Evolutionary conservation across 2,113 vertebrate species (phyloP).

Genomic region (Myrmecophaga tridactyla): DNA sequence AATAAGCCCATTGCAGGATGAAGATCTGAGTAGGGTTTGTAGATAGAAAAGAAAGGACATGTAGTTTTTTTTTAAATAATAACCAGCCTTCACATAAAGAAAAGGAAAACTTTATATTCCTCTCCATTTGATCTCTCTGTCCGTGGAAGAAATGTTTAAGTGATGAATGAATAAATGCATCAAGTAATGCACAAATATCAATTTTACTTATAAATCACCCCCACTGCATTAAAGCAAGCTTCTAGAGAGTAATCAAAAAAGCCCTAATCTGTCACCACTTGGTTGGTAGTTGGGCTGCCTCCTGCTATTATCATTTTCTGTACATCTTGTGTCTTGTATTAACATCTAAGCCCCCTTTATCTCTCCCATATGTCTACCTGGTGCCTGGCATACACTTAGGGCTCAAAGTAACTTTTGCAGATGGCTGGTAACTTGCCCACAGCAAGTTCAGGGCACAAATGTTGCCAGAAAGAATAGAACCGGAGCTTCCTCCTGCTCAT

Average conservation of each 20-base stretch:
- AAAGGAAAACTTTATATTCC: neutral
- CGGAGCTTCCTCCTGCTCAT: neutral
- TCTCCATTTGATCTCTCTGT: neutral
- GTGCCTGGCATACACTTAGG: neutral
- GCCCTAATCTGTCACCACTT: neutral
- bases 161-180: neutral
- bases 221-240: neutral
- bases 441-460: neutral
- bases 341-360: neutral
- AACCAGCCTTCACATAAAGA: neutral
- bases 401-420: neutral
- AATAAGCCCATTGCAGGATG: neutral
- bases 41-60: conserved; percentile 16
- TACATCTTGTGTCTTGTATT: neutral
- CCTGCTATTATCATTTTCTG: neutral
- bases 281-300: neutral
- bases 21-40: neutral
- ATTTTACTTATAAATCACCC: neutral
- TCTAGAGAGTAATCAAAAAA: neutral
- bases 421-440: neutral
- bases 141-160: neutral
- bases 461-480: neutral
- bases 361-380: neutral
- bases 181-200: neutral
- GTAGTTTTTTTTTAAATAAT: neutral